Evolutionary conservation across 2,888 invertebrate genomes (phyloP).

Genomic region (Tanypteryx hageni): DNA sequence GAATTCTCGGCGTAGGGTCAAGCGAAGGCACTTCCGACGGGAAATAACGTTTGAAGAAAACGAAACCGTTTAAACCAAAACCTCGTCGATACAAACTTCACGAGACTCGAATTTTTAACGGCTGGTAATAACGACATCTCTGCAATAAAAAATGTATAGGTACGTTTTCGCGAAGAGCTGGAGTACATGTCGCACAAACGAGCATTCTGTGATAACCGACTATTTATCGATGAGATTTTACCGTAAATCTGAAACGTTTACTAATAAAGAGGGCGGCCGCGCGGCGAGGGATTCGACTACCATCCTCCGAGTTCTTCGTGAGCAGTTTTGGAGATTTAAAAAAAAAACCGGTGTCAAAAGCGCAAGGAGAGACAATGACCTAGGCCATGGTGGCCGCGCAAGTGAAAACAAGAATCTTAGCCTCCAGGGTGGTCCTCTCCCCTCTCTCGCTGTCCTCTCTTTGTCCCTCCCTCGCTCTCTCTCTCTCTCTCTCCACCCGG

Average conservation of each 20-base stretch:
- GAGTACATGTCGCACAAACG: too few relatives aligned
- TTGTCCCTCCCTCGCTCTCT: not conserved
- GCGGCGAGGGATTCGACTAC: not conserved
- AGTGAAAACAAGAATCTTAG: constrained; percentile 51
- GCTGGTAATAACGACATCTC: too few relatives aligned
- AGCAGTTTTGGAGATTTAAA: not conserved
- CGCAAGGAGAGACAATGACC: constrained; percentile 51
- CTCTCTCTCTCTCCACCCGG: constrained; percentile 36
- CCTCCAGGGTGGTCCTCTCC: not conserved
- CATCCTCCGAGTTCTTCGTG: not conserved
- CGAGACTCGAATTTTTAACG: too few relatives aligned
- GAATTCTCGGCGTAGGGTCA: not conserved
- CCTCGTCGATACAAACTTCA: too few relatives aligned
- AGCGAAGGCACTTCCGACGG: not conserved
- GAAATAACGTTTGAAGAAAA: too few relatives aligned
- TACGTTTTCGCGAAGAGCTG: too few relatives aligned
- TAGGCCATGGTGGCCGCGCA: constrained; percentile 54
- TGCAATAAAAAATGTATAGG: too few relatives aligned
- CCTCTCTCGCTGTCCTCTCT: not conserved
- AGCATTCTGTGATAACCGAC: too few relatives aligned
- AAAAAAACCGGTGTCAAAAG: not conserved
- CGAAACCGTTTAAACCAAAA: too few relatives aligned
- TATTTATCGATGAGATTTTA: too few relatives aligned
- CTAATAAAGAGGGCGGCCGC: not conserved
- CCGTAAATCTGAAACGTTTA: too few relatives aligned